Base-by-base conservation (phyloP, 2,113 vertebrate genomes). In the Sceloporus tristichus region DNA sequence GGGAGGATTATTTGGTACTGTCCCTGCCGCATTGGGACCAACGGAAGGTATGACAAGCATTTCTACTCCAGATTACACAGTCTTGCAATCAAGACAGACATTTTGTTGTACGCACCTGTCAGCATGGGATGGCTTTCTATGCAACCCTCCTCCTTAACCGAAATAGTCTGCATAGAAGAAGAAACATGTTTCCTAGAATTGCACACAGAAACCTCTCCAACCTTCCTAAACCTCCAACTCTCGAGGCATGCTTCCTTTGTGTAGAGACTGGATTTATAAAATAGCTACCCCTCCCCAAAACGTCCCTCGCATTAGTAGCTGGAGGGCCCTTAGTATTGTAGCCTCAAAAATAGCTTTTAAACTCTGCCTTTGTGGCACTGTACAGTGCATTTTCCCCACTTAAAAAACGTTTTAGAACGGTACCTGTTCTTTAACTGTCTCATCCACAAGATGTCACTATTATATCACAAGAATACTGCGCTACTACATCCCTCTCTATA, bases 401-500 rank as follows among this genome's bases (percentile, higher is more conserved):
- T 16, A 1, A 14, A 40, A 38, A 66, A 14, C 2, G 1, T 68
- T 10, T 0, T 0, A 1, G n/a, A 27, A 38, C 0, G 38, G 18
- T 7, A 77, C 25, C 86, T 90, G 93, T 86, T 93, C 81, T 92
- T 92, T 87, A 66, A 1, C 3, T 77, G 6, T 3, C 38, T 73
- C n/a, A 6, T 42, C 94, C 94, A 74, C 93, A 53, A 84, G 95
- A 87, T 94, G 95, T 91, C 94, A 88, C 0, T 84, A 1, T 91
- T 92, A 83, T 8, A 91, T 82, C 2, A 42, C 85, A 74, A 79
- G 29, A 73, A 73, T 73, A 73, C 13, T n/a, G 70, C 27, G 13
- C 70, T 4, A 13, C 9, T n/a, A 40, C 9, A 6, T 48, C 48
- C 48, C 48, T 48, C 48, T 48, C 48, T 48, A 5, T 48, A 7